These are phyloP conservation scores for Xylocampa areola DNA, from an alignment of 2,888 invertebrate species.

Conservation along the genomic window DNA sequence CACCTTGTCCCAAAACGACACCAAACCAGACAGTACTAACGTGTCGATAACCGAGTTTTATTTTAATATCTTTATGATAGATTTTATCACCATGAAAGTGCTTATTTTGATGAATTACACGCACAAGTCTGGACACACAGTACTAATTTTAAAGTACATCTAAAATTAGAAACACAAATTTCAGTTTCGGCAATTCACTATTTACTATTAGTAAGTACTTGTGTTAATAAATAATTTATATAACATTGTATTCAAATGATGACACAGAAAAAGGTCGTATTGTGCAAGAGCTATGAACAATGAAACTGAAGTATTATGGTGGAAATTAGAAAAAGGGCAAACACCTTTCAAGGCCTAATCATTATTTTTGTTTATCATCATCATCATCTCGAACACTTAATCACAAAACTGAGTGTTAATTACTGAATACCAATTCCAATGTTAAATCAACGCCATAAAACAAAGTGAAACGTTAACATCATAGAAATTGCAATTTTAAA, in stretches of 20 bases:
- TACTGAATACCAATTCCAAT: no score
- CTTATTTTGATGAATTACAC: background rate
- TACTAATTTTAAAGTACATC: background rate
- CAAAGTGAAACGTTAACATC: no score
- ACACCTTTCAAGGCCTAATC: background rate
- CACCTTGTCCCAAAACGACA: no score
- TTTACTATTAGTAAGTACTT: slow-evolving; percentile 10
- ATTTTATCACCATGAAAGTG: no score
- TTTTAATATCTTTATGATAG: no score
- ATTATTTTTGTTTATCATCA: no score
- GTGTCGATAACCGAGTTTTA: no score
- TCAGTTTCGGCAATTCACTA: slow-evolving; percentile 10
- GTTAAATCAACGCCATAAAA: no score
- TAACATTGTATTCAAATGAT: slow-evolving; percentile 52
- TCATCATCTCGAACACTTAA: no score
- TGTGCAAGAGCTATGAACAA: slow-evolving; percentile 16
- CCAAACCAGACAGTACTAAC: no score
- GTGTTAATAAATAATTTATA: slow-evolving; percentile 36
- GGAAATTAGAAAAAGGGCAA: background rate
- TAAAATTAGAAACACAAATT: slow-evolving; percentile 2
- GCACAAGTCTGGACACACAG: background rate
- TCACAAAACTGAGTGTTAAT: no score
- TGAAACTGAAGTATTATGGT: slow-evolving; percentile 19
- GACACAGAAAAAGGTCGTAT: slow-evolving; percentile 45
- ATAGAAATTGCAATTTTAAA: no score